Conservation (phyloP, 2,888 invertebrate species). For the Sthenelais limicola region DNA sequence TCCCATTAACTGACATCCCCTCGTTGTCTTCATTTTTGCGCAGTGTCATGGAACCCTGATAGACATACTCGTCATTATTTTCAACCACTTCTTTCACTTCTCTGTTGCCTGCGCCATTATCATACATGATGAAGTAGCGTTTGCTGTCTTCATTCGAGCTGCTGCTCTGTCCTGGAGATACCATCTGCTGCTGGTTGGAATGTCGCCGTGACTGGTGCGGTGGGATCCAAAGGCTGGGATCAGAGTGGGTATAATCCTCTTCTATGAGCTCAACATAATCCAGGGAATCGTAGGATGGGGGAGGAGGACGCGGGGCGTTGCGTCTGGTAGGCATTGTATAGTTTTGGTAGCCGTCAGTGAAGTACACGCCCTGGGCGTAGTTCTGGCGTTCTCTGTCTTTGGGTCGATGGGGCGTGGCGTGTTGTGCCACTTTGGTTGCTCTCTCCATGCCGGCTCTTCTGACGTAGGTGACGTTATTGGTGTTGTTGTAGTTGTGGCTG, state of each 20-base stretch:
- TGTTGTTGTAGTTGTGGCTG: not conserved
- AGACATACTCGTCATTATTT: constrained; percentile 10
- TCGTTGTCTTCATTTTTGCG: constrained; percentile 12
- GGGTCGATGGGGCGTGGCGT: constrained; percentile 4
- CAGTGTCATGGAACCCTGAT: constrained; percentile 29
- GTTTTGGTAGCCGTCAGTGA: constrained; percentile 22
- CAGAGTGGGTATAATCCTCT: constrained; percentile 13
- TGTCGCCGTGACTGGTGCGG: no score
- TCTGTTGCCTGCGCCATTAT: constrained; percentile 7
- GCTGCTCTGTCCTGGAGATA: constrained; percentile 18
- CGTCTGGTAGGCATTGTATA: not conserved
- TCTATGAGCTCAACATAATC: constrained; percentile 14
- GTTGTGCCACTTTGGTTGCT: constrained; percentile 28
- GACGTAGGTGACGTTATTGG: constrained; percentile 2
- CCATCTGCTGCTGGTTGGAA: no score
- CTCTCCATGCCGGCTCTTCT: constrained; percentile 23
- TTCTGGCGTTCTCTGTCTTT: not conserved
- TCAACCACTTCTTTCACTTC: constrained; percentile 1
- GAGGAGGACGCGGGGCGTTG: not conserved
- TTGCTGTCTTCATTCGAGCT: constrained; percentile 27
- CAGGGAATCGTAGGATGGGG: not conserved
- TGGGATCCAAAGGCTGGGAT: not conserved
- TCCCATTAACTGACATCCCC: constrained; percentile 10
- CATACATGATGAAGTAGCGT: constrained; percentile 14
- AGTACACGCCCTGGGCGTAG: not conserved